A percentile compares a stretch with the other conserved stretches of the same genome.
Evolutionary conservation across 2,888 invertebrate genomes (phyloP).

Genomic region (Tridacna gigas): DNA sequence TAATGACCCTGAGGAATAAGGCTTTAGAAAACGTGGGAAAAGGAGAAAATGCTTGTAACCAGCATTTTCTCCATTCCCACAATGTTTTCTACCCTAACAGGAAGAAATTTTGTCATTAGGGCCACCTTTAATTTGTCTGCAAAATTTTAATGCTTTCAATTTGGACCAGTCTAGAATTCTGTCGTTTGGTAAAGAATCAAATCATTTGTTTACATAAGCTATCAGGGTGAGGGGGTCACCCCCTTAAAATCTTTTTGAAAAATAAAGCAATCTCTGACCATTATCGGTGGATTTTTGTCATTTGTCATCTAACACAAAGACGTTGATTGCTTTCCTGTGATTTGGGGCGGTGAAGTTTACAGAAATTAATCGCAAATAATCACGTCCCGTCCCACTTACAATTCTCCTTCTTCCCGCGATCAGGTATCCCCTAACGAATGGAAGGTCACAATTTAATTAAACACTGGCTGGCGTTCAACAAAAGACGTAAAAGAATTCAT

Average conservation of each 20-base stretch:
- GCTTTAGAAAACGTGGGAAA: background rate
- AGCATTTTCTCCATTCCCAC: background rate
- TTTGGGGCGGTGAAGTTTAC: constrained; percentile 66
- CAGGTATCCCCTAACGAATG: constrained; percentile 59
- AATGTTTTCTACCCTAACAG: constrained; percentile 3
- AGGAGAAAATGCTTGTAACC: constrained; percentile 1
- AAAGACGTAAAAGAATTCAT: constrained; percentile 42
- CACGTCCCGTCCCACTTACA: constrained; percentile 65
- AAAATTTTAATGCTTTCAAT: too few relatives aligned
- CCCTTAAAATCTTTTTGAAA: constrained; percentile 58
- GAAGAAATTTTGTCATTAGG: too few relatives aligned
- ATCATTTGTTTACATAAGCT: constrained; percentile 53
- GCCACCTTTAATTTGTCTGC: too few relatives aligned
- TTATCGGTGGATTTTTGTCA: constrained; percentile 61
- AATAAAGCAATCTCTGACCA: constrained; percentile 63
- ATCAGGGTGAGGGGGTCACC: constrained; percentile 47
- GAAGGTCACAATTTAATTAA: constrained; percentile 68
- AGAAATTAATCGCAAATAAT: constrained; percentile 68
- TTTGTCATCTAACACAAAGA: constrained; percentile 67
- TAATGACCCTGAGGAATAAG: background rate
- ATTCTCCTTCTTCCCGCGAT: constrained; percentile 44
- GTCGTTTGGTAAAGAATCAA: constrained; percentile 47
- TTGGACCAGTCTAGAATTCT: too few relatives aligned
- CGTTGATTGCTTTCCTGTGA: constrained; percentile 63
- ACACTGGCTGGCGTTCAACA: constrained; percentile 58